A percentile compares a stretch with the other conserved stretches of the same genome.
Conservation (phyloP, 2,113 vertebrate species). For the Anguilla japonica region DNA sequence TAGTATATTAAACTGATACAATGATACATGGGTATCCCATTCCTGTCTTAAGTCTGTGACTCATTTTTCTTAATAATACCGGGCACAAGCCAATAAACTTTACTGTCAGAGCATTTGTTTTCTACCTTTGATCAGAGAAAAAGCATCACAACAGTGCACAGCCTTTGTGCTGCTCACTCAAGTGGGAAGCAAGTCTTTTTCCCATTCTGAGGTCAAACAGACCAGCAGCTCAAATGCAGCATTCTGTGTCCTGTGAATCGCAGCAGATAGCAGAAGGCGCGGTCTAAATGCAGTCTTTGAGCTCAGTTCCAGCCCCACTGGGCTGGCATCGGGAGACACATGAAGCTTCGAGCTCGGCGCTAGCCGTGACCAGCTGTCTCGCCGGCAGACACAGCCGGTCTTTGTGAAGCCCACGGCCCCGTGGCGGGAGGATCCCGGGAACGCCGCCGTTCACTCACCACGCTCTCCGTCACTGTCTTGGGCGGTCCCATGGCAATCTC, state of each 20-base stretch:
- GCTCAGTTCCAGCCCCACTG: not conserved
- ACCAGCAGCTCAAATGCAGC: not conserved
- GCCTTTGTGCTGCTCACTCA: not conserved
- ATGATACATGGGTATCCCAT: too few species aligned
- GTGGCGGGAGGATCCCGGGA: not conserved
- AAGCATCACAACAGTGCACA: not conserved
- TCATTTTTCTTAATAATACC: too few species aligned
- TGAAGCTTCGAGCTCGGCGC: not conserved
- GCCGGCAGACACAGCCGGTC: not conserved
- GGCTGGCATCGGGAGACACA: not conserved
- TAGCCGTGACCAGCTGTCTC: not conserved
- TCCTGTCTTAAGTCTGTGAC: too few species aligned
- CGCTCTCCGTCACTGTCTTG: constrained; percentile 2
- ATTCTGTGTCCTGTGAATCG: too few species aligned
- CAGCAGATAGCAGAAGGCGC: too few species aligned
- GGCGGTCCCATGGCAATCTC: constrained; percentile 30
- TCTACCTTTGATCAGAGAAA: not conserved
- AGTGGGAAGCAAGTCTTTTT: not conserved
- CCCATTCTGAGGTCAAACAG: not conserved
- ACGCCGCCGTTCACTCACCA: not conserved
- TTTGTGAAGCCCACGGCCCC: not conserved
- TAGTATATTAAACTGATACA: too few species aligned
- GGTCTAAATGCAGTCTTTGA: not conserved
- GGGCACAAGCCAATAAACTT: too few species aligned
- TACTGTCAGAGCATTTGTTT: not conserved